A percentile compares a stretch with the other conserved stretches of the same genome.
Conservation (phyloP, 2,888 invertebrate species). For the Macrostomum cliftonense region DNA sequence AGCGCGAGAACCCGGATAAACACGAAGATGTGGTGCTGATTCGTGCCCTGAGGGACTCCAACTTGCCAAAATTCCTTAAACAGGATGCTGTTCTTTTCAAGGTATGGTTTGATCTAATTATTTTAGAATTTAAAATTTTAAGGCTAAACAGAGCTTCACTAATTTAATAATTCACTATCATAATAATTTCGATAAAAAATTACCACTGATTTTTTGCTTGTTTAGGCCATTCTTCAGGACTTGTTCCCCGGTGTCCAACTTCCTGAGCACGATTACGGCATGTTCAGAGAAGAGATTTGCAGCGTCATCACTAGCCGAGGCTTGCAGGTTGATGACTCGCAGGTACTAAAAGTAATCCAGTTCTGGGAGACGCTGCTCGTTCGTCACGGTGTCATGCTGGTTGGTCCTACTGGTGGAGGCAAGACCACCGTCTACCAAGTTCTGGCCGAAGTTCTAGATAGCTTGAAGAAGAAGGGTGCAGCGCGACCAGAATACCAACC, state of each 20-base stretch:
- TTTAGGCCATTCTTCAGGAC: constrained; percentile 63
- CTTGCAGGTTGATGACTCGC: constrained; percentile 51
- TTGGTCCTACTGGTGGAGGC: constrained; percentile 71
- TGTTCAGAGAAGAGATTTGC: constrained; percentile 48
- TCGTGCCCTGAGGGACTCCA: constrained; percentile 66
- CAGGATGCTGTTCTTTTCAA: constrained; percentile 65
- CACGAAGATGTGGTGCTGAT: constrained; percentile 57
- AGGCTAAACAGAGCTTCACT: not conserved
- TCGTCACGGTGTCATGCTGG: constrained; percentile 75
- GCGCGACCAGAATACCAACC: constrained; percentile 47
- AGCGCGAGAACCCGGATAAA: constrained; percentile 62
- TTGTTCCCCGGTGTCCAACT: constrained; percentile 63
- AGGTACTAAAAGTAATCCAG: constrained; percentile 59
- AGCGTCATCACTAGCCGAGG: constrained; percentile 41
- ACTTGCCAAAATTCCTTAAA: constrained; percentile 67
- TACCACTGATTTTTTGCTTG: constrained; percentile 11
- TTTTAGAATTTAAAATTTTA: not conserved
- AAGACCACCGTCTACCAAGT: constrained; percentile 61
- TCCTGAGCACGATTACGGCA: constrained; percentile 59
- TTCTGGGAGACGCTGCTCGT: constrained; percentile 74
- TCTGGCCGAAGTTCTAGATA: constrained; percentile 50
- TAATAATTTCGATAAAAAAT: too few relatives aligned
- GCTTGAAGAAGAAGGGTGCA: constrained; percentile 37
- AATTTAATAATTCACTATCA: too few relatives aligned
- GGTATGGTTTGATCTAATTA: constrained; percentile 27